These are phyloP conservation scores for Champsocephalus gunnari DNA, from an alignment of 2,797 vertebrate genomes.

Conservation along the genomic window DNA sequence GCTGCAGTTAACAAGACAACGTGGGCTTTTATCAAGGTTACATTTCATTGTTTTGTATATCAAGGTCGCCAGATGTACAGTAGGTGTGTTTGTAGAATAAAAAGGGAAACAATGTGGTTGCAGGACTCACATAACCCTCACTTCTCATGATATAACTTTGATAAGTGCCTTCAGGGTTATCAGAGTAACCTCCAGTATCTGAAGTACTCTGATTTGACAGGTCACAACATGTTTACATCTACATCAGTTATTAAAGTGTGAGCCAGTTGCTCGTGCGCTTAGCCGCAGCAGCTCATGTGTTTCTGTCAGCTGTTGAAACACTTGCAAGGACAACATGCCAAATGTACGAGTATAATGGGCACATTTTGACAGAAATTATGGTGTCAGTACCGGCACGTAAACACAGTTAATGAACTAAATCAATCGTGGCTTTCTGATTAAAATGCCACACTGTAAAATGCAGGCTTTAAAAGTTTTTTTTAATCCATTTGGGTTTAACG, in stretches of 20 bases:
- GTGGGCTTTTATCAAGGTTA: neutral
- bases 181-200: neutral
- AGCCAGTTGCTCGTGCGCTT: neutral
- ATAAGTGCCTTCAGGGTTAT: neutral
- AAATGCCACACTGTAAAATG: too few relatives aligned
- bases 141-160: neutral
- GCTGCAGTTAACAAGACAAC: neutral
- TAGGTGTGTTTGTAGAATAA: neutral
- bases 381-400: neutral
- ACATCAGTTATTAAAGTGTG: conserved; percentile 7
- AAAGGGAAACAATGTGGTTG: neutral
- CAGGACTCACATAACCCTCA: neutral
- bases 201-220: neutral
- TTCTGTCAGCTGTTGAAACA: conserved; percentile 10
- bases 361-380: neutral
- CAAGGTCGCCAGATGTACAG: neutral
- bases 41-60: neutral
- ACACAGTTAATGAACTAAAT: neutral
- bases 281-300: neutral
- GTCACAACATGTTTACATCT: conserved; percentile 16
- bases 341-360: neutral
- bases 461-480: too few relatives aligned
- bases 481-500: too few relatives aligned
- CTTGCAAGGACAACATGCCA: conserved; percentile 9
- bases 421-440: too few relatives aligned